Evolutionary conservation across 2,113 vertebrate genomes (phyloP).

Genomic region (Chascanopsetta lugubris): DNA sequence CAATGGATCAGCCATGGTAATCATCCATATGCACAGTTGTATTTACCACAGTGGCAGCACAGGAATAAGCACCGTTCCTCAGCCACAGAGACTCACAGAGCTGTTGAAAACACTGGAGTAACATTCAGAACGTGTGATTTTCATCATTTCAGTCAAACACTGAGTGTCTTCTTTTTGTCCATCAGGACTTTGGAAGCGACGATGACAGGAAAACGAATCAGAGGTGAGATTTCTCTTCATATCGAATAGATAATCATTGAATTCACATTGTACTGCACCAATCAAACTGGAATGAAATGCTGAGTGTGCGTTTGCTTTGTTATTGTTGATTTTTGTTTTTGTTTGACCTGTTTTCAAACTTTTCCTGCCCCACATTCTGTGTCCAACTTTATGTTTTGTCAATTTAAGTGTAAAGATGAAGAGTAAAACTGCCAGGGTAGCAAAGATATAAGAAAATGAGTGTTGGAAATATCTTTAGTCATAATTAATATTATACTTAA

Average conservation of each 20-base stretch:
- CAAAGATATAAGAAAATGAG: background rate
- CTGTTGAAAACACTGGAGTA: background rate
- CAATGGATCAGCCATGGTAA: background rate
- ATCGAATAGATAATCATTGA: background rate
- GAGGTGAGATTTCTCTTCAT: constrained; percentile 81
- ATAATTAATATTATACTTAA: background rate
- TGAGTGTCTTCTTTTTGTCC: constrained; percentile 44
- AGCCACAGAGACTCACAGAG: background rate
- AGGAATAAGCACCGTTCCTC: background rate
- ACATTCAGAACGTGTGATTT: background rate
- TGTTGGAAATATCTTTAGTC: too few species aligned
- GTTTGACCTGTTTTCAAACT: background rate
- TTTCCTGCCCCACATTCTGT: background rate
- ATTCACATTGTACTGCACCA: background rate
- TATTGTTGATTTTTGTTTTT: too few species aligned
- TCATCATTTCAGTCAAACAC: background rate
- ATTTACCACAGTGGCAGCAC: too few species aligned
- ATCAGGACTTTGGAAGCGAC: constrained; percentile 91
- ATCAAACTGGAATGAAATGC: background rate
- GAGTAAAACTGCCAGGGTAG: background rate
- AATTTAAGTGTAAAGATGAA: too few species aligned
- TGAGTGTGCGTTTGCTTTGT: background rate
- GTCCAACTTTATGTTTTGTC: background rate
- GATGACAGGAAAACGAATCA: constrained; percentile 91
- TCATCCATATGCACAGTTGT: background rate